These are phyloP conservation scores for Ictalurus furcatus DNA, from an alignment of 2,113 vertebrate species.

Conservation along the genomic window DNA sequence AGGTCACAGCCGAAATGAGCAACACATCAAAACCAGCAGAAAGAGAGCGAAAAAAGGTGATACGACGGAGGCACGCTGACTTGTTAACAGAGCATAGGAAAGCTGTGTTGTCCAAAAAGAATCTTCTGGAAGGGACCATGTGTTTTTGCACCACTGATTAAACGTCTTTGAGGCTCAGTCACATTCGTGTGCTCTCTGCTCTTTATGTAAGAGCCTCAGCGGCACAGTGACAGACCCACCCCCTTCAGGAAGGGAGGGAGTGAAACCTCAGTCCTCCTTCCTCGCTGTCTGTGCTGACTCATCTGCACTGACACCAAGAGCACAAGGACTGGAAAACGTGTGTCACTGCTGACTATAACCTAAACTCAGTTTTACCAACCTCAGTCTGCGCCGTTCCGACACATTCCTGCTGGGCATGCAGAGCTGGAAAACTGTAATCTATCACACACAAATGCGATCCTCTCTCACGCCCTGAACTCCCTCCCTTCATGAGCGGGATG, in stretches of 20 bases:
- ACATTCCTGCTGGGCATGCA: conserved; percentile 36
- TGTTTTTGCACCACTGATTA: neutral
- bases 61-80: neutral
- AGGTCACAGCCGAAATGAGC: conserved; percentile 13
- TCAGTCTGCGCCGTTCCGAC: conserved; percentile 32
- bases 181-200: conserved; percentile 22
- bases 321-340: conserved; percentile 53
- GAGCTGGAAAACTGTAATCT: conserved; percentile 36
- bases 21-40: neutral
- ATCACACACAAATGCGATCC: conserved; percentile 6
- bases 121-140: conserved; percentile 29
- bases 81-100: neutral
- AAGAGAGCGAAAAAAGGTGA: neutral
- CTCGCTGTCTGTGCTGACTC: conserved; percentile 51
- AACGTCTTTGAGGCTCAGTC: conserved; percentile 20
- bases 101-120: neutral
- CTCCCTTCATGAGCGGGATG: conserved; percentile 39
- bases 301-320: conserved; percentile 44
- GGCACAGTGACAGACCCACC: conserved; percentile 29
- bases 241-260: conserved; percentile 41
- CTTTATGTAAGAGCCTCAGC: conserved; percentile 43
- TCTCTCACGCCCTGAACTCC: conserved; percentile 18
- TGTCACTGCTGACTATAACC: conserved; percentile 35
- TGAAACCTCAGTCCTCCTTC: conserved; percentile 13
- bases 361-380: conserved; percentile 41